phyloP scores from a whole-genome alignment of 2,888 invertebrate species.

The Yponomeuta evonymella region DNA sequence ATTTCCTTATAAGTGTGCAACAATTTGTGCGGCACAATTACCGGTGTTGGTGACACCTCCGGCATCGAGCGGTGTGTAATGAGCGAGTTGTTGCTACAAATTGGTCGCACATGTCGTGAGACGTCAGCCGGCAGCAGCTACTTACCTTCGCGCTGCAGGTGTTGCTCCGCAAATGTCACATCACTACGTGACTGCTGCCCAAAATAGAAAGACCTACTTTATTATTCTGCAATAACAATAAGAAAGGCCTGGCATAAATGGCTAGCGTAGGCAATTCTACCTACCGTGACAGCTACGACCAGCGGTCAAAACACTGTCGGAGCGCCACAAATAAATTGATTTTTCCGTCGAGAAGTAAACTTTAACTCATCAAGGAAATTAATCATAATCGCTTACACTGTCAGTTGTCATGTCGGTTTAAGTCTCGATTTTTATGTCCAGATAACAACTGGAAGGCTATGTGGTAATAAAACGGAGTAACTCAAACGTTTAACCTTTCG shows the following conservation, averaged over 20 bases:
- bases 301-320: neutral
- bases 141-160: constrained; percentile 48
- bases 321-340: constrained; percentile 12
- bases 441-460: constrained; percentile 2
- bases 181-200: constrained; percentile 13
- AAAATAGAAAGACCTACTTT: constrained; percentile 5
- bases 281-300: constrained; percentile 36
- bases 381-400: constrained; percentile 11
- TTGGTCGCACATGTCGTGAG: constrained; percentile 69
- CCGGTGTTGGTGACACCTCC: constrained; percentile 61
- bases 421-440: constrained; percentile 7
- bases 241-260: constrained; percentile 1
- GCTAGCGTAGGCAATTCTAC: neutral
- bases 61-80: constrained; percentile 58
- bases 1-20: neutral
- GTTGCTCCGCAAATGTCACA: constrained; percentile 55
- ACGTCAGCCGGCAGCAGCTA: constrained; percentile 56
- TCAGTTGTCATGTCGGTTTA: constrained; percentile 10
- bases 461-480: neutral
- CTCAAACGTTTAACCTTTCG: neutral
- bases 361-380: constrained; percentile 14
- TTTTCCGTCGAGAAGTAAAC: constrained; percentile 9
- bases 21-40: constrained; percentile 64
- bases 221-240: neutral
- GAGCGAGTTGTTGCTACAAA: constrained; percentile 64